Conservation (phyloP, 2,888 invertebrate species). For the Habroteleia sp. region DNA sequence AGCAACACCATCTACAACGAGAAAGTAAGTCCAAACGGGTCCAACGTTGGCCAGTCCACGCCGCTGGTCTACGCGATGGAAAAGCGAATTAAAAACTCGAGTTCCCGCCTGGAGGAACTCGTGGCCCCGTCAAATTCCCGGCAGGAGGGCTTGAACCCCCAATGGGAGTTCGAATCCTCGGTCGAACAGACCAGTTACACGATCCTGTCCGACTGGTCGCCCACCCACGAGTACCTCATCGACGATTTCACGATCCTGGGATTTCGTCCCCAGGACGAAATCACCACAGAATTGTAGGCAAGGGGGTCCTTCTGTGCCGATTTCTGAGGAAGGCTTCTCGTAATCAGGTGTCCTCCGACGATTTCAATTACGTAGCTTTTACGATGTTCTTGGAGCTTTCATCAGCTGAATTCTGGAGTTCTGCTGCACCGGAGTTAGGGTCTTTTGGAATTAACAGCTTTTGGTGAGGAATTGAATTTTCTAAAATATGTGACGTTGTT, state of each 20-base stretch:
- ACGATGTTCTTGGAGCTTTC: too few species aligned
- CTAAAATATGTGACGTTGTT: too few species aligned
- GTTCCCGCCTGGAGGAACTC: slow-evolving; percentile 76
- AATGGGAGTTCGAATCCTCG: slow-evolving; percentile 82
- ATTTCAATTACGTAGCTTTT: too few species aligned
- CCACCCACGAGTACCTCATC: slow-evolving; percentile 77
- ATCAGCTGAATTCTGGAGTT: too few species aligned
- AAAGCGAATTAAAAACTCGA: slow-evolving; percentile 67
- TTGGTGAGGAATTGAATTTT: too few species aligned
- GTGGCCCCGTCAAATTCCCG: slow-evolving; percentile 73
- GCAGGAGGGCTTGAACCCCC: slow-evolving; percentile 79
- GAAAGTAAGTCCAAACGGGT: slow-evolving; percentile 76
- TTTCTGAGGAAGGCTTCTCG: too few species aligned
- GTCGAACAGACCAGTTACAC: slow-evolving; percentile 78
- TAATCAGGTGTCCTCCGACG: too few species aligned
- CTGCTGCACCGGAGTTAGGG: too few species aligned
- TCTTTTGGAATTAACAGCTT: too few species aligned
- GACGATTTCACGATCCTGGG: slow-evolving; percentile 92
- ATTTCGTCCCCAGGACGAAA: slow-evolving; percentile 93
- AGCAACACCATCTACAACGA: slow-evolving; percentile 72
- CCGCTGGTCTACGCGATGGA: slow-evolving; percentile 74
- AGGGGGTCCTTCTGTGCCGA: neutral
- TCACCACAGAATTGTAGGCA: slow-evolving; percentile 89
- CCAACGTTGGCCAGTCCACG: slow-evolving; percentile 75
- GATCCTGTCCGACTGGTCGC: slow-evolving; percentile 79